These are phyloP conservation scores for Eudorcas thomsonii DNA, from an alignment of 2,113 vertebrate genomes.

Conservation along the genomic window DNA sequence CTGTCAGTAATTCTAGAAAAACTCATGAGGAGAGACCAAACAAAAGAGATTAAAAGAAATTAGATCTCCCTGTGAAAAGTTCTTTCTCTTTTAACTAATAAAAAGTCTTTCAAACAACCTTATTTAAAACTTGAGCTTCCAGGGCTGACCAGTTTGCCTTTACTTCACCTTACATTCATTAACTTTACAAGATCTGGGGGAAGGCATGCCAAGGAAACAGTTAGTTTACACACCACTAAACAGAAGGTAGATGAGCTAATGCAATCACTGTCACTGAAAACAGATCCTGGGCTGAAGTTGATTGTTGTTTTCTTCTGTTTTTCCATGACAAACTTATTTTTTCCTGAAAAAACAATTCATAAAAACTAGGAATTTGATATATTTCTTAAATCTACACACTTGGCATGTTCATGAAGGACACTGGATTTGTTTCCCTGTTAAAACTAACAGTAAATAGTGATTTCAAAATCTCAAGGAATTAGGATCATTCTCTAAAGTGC, in stretches of 20 bases:
- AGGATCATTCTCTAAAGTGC: background rate
- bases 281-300: background rate
- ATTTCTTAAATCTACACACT: background rate
- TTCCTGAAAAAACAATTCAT: background rate
- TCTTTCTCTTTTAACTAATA: conserved; percentile 61
- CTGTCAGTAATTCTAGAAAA: conserved; percentile 76
- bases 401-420: background rate
- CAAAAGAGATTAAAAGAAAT: conserved; percentile 80
- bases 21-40: conserved; percentile 66
- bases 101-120: conserved; percentile 68
- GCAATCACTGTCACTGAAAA: background rate
- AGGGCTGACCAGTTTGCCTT: background rate
- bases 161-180: conserved; percentile 42
- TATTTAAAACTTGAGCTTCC: conserved; percentile 54
- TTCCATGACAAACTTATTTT: background rate
- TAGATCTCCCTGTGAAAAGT: conserved; percentile 82
- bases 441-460: background rate
- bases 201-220: background rate
- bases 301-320: conserved; percentile 16
- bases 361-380: background rate
- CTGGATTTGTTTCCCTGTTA: background rate
- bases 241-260: background rate
- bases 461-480: background rate
- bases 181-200: conserved; percentile 40
- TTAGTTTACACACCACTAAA: background rate